Conservation (phyloP, 2,113 vertebrate genomes). For the Serinus canaria region DNA sequence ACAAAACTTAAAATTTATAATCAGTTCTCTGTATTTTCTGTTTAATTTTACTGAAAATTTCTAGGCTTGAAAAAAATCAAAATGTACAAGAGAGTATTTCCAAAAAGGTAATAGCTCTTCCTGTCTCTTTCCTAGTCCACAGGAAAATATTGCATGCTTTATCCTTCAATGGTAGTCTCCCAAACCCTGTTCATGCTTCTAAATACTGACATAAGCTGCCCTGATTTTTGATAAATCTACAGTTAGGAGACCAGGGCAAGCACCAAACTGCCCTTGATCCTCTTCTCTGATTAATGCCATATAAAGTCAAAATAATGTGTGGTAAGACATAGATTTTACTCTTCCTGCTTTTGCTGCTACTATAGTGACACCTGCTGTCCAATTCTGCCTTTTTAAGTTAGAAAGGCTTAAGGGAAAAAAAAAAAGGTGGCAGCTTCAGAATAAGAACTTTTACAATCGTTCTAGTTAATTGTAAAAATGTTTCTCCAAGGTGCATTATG, state of each 20-base stretch:
- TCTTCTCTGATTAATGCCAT: neutral
- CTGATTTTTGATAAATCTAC: neutral
- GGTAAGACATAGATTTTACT: fast-evolving
- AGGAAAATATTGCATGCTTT: neutral
- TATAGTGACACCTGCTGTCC: slow-evolving; percentile 38
- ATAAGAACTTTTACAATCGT: neutral
- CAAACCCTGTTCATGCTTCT: neutral
- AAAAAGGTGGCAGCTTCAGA: neutral
- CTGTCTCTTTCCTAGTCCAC: neutral
- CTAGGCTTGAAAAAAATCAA: neutral
- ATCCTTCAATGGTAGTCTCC: neutral
- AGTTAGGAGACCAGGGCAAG: neutral
- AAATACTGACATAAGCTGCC: neutral
- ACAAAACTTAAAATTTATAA: neutral
- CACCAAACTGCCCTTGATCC: neutral
- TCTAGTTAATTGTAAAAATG: neutral
- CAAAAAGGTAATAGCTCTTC: neutral
- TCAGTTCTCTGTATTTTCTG: neutral
- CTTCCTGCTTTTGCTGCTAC: neutral
- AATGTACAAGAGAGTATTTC: neutral
- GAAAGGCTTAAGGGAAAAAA: neutral
- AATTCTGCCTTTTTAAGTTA: neutral
- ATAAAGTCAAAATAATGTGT: neutral
- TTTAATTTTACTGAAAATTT: neutral
- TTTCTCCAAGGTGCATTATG: neutral